Percentiles rank a stretch among this genome's conserved stretches.
These are phyloP conservation scores for Trichomycterus rosablanca DNA, from an alignment of 2,113 vertebrate genomes.

Conservation along the genomic window DNA sequence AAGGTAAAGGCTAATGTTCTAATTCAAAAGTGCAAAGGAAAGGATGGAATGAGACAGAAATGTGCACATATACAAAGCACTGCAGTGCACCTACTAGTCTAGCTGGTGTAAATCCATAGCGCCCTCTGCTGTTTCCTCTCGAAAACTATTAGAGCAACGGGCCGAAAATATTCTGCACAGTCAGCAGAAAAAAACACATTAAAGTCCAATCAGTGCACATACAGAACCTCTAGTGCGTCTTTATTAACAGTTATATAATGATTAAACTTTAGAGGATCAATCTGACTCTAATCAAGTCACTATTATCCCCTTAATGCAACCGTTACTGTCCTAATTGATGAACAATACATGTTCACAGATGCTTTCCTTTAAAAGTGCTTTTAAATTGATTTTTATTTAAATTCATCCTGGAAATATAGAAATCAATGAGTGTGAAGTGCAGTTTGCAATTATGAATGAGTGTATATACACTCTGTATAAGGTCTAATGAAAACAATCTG, in stretches of 20 bases:
- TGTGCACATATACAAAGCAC: conserved; percentile 54
- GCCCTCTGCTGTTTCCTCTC: conserved; percentile 62
- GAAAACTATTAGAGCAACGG: conserved; percentile 43
- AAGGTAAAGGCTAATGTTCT: conserved; percentile 16
- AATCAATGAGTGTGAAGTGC: too few species aligned
- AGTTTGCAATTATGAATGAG: too few species aligned
- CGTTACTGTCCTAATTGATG: conserved; percentile 62
- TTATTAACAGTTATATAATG: conserved; percentile 62
- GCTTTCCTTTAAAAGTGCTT: conserved; percentile 33
- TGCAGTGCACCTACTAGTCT: neutral
- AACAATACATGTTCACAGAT: conserved; percentile 46
- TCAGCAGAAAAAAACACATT: conserved; percentile 68
- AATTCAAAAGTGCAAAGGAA: neutral
- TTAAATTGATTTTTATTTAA: too few species aligned
- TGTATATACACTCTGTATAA: too few species aligned
- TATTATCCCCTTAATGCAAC: conserved; percentile 58
- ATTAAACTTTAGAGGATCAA: conserved; percentile 55
- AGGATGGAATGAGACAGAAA: conserved; percentile 22
- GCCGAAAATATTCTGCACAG: conserved; percentile 55
- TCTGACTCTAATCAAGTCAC: conserved; percentile 52
- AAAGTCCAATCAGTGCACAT: conserved; percentile 66
- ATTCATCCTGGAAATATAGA: too few species aligned
- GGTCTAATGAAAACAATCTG: too few species aligned
- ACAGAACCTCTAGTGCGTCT: conserved; percentile 54
- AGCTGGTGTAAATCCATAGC: conserved; percentile 59